phyloP scores from a whole-genome alignment of 2,888 invertebrate species.

The Nymphalis polychloros region DNA sequence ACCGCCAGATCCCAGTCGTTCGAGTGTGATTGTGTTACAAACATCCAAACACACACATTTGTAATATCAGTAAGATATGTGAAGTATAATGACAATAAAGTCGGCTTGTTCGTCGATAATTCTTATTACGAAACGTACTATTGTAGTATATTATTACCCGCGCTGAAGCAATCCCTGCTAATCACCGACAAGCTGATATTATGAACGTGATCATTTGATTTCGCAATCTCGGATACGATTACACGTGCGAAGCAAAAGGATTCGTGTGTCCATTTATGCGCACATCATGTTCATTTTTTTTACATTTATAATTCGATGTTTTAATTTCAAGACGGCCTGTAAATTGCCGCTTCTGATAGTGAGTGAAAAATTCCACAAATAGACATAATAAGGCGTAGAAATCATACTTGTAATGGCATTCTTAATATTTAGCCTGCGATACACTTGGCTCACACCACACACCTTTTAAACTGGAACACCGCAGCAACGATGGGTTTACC shows the following conservation, averaged over 20 bases:
- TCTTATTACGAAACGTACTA: not conserved
- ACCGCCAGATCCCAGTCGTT: no score
- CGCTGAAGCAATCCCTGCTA: constrained; percentile 10
- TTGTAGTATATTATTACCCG: not conserved
- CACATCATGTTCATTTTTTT: not conserved
- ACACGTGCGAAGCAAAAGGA: constrained; percentile 5
- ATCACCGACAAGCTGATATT: constrained; percentile 1
- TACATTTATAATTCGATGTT: not conserved
- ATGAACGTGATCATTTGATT: constrained; percentile 12
- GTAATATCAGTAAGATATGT: not conserved
- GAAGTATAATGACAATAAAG: not conserved
- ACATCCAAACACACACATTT: not conserved
- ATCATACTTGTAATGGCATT: no score
- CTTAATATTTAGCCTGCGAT: no score
- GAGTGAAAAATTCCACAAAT: no score
- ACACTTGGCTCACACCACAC: no score
- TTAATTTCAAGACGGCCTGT: no score
- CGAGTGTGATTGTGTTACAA: not conserved
- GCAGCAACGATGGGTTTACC: no score
- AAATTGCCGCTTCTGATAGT: no score
- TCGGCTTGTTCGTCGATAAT: not conserved
- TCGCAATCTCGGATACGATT: constrained; percentile 18
- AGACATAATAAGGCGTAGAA: no score
- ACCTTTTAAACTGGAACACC: no score
- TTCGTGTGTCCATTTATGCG: constrained; percentile 6